These are phyloP conservation scores for Poeciliopsis occidentalis DNA, from an alignment of 2,113 vertebrate species.

Conservation along the genomic window DNA sequence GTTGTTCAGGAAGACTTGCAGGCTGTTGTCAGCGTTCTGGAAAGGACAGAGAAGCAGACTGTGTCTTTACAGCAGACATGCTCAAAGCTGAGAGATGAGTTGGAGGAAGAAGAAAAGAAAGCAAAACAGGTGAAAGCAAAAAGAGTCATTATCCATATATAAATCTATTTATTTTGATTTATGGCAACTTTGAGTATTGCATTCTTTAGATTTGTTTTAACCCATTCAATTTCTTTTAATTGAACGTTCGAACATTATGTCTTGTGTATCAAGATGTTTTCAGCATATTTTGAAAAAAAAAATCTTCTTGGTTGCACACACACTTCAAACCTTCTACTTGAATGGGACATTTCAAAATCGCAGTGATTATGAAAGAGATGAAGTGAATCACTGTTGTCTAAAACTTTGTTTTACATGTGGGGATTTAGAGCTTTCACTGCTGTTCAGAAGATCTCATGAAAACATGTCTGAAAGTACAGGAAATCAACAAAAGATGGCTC, in stretches of 20 bases:
- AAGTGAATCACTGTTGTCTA: neutral
- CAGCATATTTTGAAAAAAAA: neutral
- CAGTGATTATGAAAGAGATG: neutral
- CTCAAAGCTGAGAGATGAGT: slow-evolving; percentile 43
- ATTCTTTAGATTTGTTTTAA: too few species aligned
- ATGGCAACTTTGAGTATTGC: too few species aligned
- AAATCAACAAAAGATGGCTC: neutral
- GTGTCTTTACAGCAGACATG: slow-evolving; percentile 58
- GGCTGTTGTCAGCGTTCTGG: slow-evolving; percentile 57
- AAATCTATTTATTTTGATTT: too few species aligned
- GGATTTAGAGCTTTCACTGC: neutral
- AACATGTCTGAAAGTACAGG: neutral
- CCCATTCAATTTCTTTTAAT: too few species aligned
- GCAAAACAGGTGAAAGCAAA: slow-evolving; percentile 69
- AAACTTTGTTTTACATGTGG: neutral
- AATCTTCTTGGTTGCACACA: neutral
- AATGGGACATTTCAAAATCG: too few species aligned
- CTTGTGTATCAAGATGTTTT: too few species aligned
- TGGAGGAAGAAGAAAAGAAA: slow-evolving; percentile 72
- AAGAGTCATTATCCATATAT: too few species aligned
- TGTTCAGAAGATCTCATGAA: neutral
- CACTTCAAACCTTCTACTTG: too few species aligned
- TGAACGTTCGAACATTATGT: too few species aligned
- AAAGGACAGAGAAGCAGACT: slow-evolving; percentile 58
- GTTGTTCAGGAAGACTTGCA: slow-evolving; percentile 60